Base-by-base conservation (phyloP, 2,797 vertebrate species). In the Rhodeus uyekii region DNA sequence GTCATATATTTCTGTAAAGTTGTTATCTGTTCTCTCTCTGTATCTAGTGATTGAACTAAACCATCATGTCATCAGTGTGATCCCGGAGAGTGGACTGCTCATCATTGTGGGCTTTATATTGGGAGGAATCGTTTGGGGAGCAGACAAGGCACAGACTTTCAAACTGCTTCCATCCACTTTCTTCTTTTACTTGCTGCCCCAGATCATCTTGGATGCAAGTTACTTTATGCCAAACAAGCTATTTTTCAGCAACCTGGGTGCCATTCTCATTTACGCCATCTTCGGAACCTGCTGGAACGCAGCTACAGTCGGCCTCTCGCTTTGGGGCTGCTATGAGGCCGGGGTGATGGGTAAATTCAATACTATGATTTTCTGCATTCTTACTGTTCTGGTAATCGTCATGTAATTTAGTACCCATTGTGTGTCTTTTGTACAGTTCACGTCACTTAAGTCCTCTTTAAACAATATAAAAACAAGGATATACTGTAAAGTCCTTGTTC, bases 191-290 rank as follows among this genome's bases (percentile, higher is more conserved):
- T 92, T 97, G 64, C 92, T 96, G 78, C 95, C 95, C 1, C 95
- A 95, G 65, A 96, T 96, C 0, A 95, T 97, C 75, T 85, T 97
- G 27, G 96, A 96, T 0, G 95, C 96, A 0, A 94, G 95, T 1
- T 97, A 97, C 83, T 96, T 97, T 90, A 94, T 97, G 92, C 95
- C 96, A 1, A 95, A 94, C 71, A 90, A 91, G 34, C 93, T 94
- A 4, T 96, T 96, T 78, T 96, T 96, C 55, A 94, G 96, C 89
- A 97, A 96, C 89, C 92, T 96, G 0, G 95, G 95, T 29, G 95
- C 95, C 55, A 96, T 96, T 84, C 93, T 97, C 55, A 94, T 95
- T 90, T 93, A 96, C 0, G 95, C 94, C 0, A 92, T 96, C 1
- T 89, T 96, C 95, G 95, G 96, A 96, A 97, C 0, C 92, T 95